These are phyloP conservation scores for Rhorus exstirpatorius DNA, from an alignment of 2,888 invertebrate genomes.

Conservation along the genomic window DNA sequence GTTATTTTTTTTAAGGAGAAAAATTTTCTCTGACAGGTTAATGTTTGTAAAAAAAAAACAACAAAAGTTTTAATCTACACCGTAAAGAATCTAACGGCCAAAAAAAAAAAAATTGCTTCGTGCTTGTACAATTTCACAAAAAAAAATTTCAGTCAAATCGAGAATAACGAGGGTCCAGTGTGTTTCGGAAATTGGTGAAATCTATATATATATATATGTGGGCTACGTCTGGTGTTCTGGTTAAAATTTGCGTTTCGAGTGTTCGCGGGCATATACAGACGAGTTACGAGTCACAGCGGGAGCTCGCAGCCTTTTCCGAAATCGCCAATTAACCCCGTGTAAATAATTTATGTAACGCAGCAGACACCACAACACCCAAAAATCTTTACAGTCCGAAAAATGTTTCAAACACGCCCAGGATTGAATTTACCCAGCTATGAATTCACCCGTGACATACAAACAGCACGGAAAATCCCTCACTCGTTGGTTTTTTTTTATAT, in stretches of 20 bases:
- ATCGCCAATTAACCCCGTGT: conserved; percentile 63
- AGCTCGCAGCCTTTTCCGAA: conserved; percentile 15
- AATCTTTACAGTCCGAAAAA: not conserved
- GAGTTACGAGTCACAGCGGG: conserved; percentile 38
- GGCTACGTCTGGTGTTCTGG: conserved; percentile 27
- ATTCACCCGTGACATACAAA: not conserved
- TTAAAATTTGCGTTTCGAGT: conserved; percentile 12
- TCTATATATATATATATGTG: not conserved
- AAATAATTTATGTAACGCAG: conserved; percentile 54
- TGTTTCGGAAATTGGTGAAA: too few relatives aligned
- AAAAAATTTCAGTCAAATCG: too few relatives aligned
- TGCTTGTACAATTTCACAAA: too few relatives aligned
- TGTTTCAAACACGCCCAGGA: conserved; percentile 3
- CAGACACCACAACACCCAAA: conserved; percentile 45
- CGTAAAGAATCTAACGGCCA: too few relatives aligned
- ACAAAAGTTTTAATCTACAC: too few relatives aligned
- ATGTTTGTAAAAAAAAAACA: too few relatives aligned
- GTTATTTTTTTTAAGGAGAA: too few relatives aligned
- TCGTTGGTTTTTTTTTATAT: too few relatives aligned
- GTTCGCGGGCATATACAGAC: conserved; percentile 13
- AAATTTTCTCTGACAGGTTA: too few relatives aligned
- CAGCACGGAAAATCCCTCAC: too few relatives aligned
- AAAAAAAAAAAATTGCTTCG: too few relatives aligned
- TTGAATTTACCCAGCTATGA: not conserved
- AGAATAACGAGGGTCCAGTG: too few relatives aligned